A percentile compares a stretch with the other conserved stretches of the same genome.
These are phyloP conservation scores for Microcebus lehilahytsara DNA, from an alignment of 2,113 vertebrate genomes.

Conservation along the genomic window DNA sequence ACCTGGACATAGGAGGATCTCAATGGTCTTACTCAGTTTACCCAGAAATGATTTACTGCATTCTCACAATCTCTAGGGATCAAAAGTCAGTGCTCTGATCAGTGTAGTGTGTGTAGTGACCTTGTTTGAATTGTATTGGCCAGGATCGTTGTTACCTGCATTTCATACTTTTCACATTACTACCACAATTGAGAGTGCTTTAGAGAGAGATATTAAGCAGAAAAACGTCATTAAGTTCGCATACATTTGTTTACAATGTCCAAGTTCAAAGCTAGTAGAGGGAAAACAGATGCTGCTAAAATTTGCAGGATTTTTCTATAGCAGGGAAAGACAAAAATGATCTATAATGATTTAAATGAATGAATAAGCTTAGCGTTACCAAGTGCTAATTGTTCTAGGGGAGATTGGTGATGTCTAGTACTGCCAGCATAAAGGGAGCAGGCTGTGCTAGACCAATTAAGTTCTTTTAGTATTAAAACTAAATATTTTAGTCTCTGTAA, in stretches of 20 bases:
- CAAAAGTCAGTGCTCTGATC: not conserved
- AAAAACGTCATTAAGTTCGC: not conserved
- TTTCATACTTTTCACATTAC: not conserved
- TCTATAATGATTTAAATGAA: not conserved
- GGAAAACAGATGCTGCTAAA: constrained; percentile 9
- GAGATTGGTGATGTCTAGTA: not conserved
- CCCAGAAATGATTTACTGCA: not conserved
- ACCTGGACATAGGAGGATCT: not conserved
- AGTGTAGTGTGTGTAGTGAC: not conserved
- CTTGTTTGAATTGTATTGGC: not conserved
- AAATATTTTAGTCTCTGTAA: not conserved
- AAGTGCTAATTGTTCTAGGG: not conserved
- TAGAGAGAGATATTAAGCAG: not conserved
- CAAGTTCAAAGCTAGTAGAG: not conserved
- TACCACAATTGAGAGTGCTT: not conserved
- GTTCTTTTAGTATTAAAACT: not conserved
- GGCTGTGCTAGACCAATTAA: not conserved
- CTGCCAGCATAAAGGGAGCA: not conserved
- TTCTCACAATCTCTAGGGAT: not conserved
- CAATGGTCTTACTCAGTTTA: not conserved
- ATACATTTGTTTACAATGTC: not conserved
- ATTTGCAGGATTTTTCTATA: not conserved
- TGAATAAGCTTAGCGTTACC: not conserved
- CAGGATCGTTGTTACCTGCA: not conserved
- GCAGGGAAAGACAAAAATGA: not conserved